Evolutionary conservation across 1,140 invertebrate genomes (phyloP).

Genomic region (Cotesia chilonis): DNA sequence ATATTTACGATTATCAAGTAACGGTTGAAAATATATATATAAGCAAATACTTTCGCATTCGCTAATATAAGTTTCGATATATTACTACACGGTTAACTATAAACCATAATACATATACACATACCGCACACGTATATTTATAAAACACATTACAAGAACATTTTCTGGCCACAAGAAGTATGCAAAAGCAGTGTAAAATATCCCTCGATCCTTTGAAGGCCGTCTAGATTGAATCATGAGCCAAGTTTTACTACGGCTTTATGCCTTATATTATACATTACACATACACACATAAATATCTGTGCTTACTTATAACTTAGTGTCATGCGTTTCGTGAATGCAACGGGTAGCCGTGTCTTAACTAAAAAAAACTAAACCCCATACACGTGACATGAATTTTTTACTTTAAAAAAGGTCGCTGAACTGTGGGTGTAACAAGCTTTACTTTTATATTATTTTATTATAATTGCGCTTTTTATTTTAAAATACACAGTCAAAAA

Average conservation of each 20-base stretch:
- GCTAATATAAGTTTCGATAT: background rate
- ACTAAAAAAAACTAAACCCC: constrained; percentile 14
- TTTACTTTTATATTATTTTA: background rate
- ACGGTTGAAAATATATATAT: constrained; percentile 14
- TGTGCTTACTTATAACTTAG: background rate
- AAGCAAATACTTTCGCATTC: constrained; percentile 20
- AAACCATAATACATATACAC: background rate
- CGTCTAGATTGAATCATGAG: constrained; percentile 28
- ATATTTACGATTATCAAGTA: constrained; percentile 14
- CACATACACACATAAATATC: background rate
- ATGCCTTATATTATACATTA: background rate
- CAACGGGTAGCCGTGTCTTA: constrained; percentile 1
- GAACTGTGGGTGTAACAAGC: constrained; percentile 10
- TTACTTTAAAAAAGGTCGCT: constrained; percentile 5
- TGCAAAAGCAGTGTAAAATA: constrained; percentile 30
- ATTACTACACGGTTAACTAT: constrained; percentile 1
- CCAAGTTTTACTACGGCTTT: background rate
- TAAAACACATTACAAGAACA: background rate
- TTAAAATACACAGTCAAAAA: no score
- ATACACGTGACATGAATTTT: constrained; percentile 31
- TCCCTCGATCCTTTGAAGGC: constrained; percentile 31
- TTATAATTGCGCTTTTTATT: background rate
- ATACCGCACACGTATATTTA: background rate
- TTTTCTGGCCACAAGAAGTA: constrained; percentile 16
- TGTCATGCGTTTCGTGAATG: constrained; percentile 16